Base-by-base conservation (phyloP, 2,113 vertebrate species). In the Diadophis punctatus region DNA sequence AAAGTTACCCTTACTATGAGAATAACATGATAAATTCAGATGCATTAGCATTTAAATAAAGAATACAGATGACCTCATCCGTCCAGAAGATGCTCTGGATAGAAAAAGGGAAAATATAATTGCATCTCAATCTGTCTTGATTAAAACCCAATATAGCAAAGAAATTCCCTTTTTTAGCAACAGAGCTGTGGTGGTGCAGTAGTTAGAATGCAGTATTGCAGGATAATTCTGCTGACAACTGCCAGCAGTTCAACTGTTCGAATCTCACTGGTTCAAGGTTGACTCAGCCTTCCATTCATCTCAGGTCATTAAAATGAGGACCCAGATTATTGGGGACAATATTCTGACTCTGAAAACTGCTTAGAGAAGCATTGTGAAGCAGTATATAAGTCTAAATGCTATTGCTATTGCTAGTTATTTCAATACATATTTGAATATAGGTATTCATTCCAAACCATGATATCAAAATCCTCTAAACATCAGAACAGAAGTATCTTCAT, bases 51-150 rank as follows among this genome's bases (percentile, higher is more conserved):
- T 92, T 90, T 58, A 34, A 68, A 89, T 91, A 90, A 94, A 52
- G 16, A 58, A 89, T 4, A 51, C 91, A 60, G 52, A 96, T 49
- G 53, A 55, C 74, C 49, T 95, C 60, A 92, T 93, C 92, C 63
- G 22, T 94, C 85, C 89, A 94, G 74, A 80, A 92, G 22, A 4
- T 55, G 3, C 34, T 88, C 9, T 88, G 23, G 34, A 46, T 39
- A 80, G 8, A 53, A 55, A 25, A 18, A 48, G 60, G 16, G 25
- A 14, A 43, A 14, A 52, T 49, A n/a, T 10, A 80, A 4, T 6
- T 46, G 18, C 4, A 34, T 12, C 43, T 86, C 43, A 48, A 87
- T 87, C 43, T 56, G 49, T n/a, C 43, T n/a, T 88, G 18, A 4
- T 10, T 88, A 55, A 30, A 49, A 11, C 2, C 30, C 51, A 86